Evolutionary conservation across 2,888 invertebrate genomes (phyloP).

Genomic region (Callosobruchus maculatus): DNA sequence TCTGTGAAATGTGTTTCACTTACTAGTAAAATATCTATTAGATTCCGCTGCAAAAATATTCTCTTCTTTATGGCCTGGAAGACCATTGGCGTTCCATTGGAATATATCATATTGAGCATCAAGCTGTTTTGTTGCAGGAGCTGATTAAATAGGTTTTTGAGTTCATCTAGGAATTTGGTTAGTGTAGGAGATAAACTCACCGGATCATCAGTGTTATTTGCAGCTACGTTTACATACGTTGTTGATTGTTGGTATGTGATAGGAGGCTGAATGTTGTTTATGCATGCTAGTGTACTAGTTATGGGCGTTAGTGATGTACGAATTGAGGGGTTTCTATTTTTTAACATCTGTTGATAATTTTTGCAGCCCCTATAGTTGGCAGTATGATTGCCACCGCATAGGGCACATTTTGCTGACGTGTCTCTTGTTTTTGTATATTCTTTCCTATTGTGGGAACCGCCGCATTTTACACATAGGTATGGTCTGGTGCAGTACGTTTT

Average conservation of each 20-base stretch:
- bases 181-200: neutral
- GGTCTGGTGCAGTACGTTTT: constrained; percentile 4
- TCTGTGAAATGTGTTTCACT: constrained; percentile 20
- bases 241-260: neutral
- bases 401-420: constrained; percentile 5
- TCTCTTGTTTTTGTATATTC: constrained; percentile 4
- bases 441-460: constrained; percentile 4
- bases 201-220: neutral
- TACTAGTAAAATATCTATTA: constrained; percentile 17
- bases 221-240: neutral
- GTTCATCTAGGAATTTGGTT: constrained; percentile 7
- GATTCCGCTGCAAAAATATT: neutral
- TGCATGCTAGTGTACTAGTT: too few relatives aligned
- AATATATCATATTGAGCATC: constrained; percentile 12
- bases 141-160: constrained; percentile 10
- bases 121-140: constrained; percentile 9
- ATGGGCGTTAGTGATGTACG: neutral
- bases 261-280: too few relatives aligned
- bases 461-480: constrained; percentile 10
- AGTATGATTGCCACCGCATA: constrained; percentile 7
- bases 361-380: constrained; percentile 8
- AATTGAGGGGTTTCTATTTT: neutral
- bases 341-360: neutral
- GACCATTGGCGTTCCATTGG: constrained; percentile 13
- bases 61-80: constrained; percentile 2